Evolutionary conservation across 2,888 invertebrate species (phyloP), one percentile per base, ranked within the genome.

Genomic region (Dioctria linearis): DNA sequence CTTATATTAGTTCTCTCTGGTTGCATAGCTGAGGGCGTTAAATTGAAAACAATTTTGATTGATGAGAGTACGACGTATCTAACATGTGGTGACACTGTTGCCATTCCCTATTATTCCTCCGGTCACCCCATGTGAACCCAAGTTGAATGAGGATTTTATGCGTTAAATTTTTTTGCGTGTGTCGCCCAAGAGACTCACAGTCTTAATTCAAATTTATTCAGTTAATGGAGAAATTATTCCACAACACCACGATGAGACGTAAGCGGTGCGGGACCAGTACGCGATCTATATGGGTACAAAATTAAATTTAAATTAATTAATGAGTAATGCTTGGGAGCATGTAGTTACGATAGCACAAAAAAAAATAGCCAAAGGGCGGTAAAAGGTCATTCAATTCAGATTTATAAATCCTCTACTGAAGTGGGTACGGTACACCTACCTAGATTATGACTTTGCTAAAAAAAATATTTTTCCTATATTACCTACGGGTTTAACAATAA

Each of bases 171-270:
- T 46, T 46, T 46, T 46, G 46, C 46, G 46, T 46, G 46, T 54
- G 54, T 61, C 37, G 25, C 37, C 61, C n/a, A n/a, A 11, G 6
- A 39, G 25, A 61, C 8, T 61, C 25, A 25, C 25, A 25, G 39
- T 61, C 61, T 37, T 61, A 61, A 61, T 61, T 61, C 61, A 61
- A 61, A 61, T 61, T 61, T 61, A 39, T 61, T 61, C 61, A 39
- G 61, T n/a, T 37, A 61, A 61, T 61, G 61, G 61, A 39, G 39
- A 61, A 61, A 61, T 57, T 57, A 57, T 57, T 57, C 25, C 25
- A 25, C 25, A 25, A 2, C 57, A 57, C 46, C 57, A 57, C 46
- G 46, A 8, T 5, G 54, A n/a, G 54, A 11, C 6, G 11, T n/a
- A n/a, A 54, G 25, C n/a, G 61, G 61, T 1, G 61, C 37, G 5